Conservation (phyloP, 1,140 invertebrate species). For the Penaeus japonicus region DNA sequence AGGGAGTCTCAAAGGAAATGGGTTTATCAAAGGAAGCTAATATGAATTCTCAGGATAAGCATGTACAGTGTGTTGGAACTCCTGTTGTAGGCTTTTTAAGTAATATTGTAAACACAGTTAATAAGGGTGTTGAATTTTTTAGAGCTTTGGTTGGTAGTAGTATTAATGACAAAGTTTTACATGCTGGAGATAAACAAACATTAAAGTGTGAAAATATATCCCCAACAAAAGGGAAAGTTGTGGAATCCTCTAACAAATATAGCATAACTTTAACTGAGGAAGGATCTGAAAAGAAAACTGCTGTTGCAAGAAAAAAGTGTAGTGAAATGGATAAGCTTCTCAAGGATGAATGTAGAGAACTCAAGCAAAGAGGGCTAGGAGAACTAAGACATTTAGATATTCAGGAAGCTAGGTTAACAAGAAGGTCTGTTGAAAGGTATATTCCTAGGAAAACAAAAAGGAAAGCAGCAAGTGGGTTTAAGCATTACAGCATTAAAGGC, state of each 20-base stretch:
- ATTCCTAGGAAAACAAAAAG: neutral
- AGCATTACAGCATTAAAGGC: neutral
- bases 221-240: neutral
- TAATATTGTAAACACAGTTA: slow-evolving; percentile 30
- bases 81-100: neutral
- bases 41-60: neutral
- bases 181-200: neutral
- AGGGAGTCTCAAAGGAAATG: neutral
- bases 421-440: slow-evolving; percentile 20
- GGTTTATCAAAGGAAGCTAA: neutral
- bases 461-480: neutral
- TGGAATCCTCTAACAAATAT: neutral
- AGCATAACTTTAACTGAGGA: neutral
- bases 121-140: slow-evolving; percentile 21
- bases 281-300: neutral
- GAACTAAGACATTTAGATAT: slow-evolving; percentile 20
- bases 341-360: slow-evolving; percentile 45
- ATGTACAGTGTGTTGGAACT: neutral
- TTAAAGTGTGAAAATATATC: neutral
- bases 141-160: neutral
- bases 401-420: slow-evolving; percentile 25
- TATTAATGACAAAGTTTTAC: neutral
- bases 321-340: slow-evolving; percentile 32
- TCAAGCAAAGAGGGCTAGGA: slow-evolving; percentile 21
- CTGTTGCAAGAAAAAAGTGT: neutral